phyloP scores from a whole-genome alignment of 1,140 invertebrate species.

The Heliothis subflexa region DNA sequence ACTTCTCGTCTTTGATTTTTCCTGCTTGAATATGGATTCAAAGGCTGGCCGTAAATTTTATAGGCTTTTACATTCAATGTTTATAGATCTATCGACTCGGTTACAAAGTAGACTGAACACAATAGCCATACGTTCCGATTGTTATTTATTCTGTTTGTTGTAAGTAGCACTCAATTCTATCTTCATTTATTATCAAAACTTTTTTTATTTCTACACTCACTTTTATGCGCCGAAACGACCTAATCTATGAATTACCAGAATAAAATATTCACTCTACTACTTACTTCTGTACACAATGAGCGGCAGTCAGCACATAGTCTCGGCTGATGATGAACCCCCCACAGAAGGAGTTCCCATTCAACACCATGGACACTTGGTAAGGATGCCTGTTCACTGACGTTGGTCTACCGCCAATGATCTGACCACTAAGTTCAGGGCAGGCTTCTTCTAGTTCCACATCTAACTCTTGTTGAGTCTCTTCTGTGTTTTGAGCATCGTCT shows the following conservation, averaged over 20 bases:
- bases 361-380: slow-evolving; percentile 80
- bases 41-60: slow-evolving; percentile 13
- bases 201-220: too few relatives aligned
- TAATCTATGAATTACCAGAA: background rate
- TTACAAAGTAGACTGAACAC: background rate
- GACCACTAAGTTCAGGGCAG: slow-evolving; percentile 78
- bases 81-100: background rate
- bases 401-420: slow-evolving; percentile 79
- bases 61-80: slow-evolving; percentile 7
- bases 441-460: slow-evolving; percentile 68
- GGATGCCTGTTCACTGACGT: slow-evolving; percentile 76
- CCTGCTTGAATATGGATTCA: slow-evolving; percentile 10
- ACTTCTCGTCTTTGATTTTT: slow-evolving; percentile 31
- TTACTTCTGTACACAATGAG: slow-evolving; percentile 83
- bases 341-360: slow-evolving; percentile 81
- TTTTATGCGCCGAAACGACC: background rate
- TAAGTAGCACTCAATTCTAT: too few relatives aligned
- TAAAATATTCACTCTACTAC: slow-evolving; percentile 21
- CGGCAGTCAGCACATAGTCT: slow-evolving; percentile 80
- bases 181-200: too few relatives aligned
- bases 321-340: slow-evolving; percentile 81
- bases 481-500: slow-evolving; percentile 53
- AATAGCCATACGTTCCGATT: background rate
- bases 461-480: slow-evolving; percentile 52
- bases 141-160: too few relatives aligned